Percentiles rank a stretch among this genome's conserved stretches.
Conservation (phyloP, 2,888 invertebrate genomes). For the Luperina testacea region DNA sequence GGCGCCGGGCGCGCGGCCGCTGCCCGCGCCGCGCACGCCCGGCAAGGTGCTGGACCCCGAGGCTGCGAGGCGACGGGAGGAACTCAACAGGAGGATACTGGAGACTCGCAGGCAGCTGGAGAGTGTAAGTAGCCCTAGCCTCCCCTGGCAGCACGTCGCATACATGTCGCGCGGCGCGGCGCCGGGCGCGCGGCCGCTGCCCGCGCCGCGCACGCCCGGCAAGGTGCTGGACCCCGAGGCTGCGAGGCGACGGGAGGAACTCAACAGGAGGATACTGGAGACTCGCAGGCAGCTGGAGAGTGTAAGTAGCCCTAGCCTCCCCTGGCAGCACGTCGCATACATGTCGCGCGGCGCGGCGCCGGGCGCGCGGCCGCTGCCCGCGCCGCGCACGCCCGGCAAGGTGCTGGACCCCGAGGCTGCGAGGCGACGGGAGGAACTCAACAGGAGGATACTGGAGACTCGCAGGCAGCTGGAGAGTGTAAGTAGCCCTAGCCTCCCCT, state of each 20-base stretch:
- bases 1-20: conserved; percentile 85
- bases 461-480: conserved; percentile 94
- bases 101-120: conserved; percentile 96
- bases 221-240: conserved; percentile 91
- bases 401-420: conserved; percentile 91
- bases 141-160: conserved; percentile 87
- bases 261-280: conserved; percentile 94
- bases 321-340: conserved; percentile 89
- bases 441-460: conserved; percentile 94
- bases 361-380: conserved; percentile 84
- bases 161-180: conserved; percentile 80
- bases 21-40: conserved; percentile 89
- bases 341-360: conserved; percentile 80
- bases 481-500: conserved; percentile 33
- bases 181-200: conserved; percentile 84
- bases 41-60: conserved; percentile 91
- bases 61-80: conserved; percentile 92
- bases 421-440: conserved; percentile 93
- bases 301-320: background rate
- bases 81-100: conserved; percentile 93
- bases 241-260: conserved; percentile 93
- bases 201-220: conserved; percentile 89
- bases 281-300: conserved; percentile 95
- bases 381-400: conserved; percentile 89
- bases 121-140: conserved; percentile 74